Evolutionary conservation across 1,140 invertebrate species (phyloP).

Genomic region (Drosophila tropicalis): DNA sequence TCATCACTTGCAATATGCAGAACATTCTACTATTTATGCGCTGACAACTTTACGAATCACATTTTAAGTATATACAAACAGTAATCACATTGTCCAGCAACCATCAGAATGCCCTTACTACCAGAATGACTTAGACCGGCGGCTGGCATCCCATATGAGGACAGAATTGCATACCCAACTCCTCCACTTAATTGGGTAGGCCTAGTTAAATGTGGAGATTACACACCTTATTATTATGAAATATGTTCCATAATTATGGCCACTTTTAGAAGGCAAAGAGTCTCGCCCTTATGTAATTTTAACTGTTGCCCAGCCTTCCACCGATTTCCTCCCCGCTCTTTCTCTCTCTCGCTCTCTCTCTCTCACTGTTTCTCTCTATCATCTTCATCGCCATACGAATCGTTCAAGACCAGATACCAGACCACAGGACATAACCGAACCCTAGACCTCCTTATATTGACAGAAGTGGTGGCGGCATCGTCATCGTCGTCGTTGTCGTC

Average conservation of each 20-base stretch:
- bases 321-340: not conserved
- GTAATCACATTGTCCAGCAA: slow-evolving; percentile 29
- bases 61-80: slow-evolving; percentile 61
- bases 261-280: slow-evolving; percentile 39
- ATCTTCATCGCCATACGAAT: not conserved
- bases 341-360: not conserved
- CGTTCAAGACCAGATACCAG: slow-evolving; percentile 12
- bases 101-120: too few species aligned
- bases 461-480: slow-evolving; percentile 30
- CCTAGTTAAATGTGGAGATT: slow-evolving; percentile 72
- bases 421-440: slow-evolving; percentile 29
- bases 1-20: not conserved
- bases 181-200: slow-evolving; percentile 49
- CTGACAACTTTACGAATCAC: slow-evolving; percentile 47
- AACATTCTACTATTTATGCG: not conserved
- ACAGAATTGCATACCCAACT: not conserved
- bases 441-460: slow-evolving; percentile 56
- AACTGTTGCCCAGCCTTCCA: slow-evolving; percentile 22
- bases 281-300: slow-evolving; percentile 73
- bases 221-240: slow-evolving; percentile 80
- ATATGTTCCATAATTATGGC: slow-evolving; percentile 74
- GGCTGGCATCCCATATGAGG: slow-evolving; percentile 16
- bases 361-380: not conserved
- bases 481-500: not conserved
- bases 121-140: too few species aligned